Base-by-base conservation (phyloP, 2,797 vertebrate species). In the Protosalanx chinensis region DNA sequence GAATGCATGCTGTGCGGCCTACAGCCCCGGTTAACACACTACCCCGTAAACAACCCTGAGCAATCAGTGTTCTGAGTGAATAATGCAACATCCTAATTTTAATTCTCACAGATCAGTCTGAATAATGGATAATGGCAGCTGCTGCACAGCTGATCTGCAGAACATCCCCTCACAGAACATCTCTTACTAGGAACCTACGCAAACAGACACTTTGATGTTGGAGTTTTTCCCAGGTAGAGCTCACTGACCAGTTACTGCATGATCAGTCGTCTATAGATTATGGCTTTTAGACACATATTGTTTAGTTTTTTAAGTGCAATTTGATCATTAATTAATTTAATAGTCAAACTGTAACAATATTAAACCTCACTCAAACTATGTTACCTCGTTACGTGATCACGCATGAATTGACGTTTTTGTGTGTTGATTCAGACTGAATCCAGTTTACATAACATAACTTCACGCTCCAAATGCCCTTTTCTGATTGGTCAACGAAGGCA, bases 391-490 rank as follows among this genome's bases (percentile, higher is more conserved):
- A 46, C 41, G 41, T 46, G 41, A 12, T 46, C 41, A 13, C 41
- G 41, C 41, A 46, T 46, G 41, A 46, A 12, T 46, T 46, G 41
- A 13, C 41, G 41, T 46, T 46, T 46, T 46, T 12, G 69, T 63
- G 67, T 90, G 88, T 88, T 90, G 86, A 85, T 80, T 88, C 51
- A 10, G 51, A 80, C 81, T 73, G 80, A 81, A 86, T 88, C 87
- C 82, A 89, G 90, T 84, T 91, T 88, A 88, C 73, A 86, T 89
- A 92, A 87, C 86, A 90, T 91, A 53, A 73, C 70, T 76, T 89
- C 87, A 91, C 82, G 87, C 88, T 79, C 88, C 85, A 87, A 79
- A 74, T 85, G 73, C 76, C 53, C 76, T 80, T 72, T 73, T 79
- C 72, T 74, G 78, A 75, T 84, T 76, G 82, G 81, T 73, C 81